Evolutionary conservation across 2,113 vertebrate genomes (phyloP).

Genomic region (Aegithalos caudatus): DNA sequence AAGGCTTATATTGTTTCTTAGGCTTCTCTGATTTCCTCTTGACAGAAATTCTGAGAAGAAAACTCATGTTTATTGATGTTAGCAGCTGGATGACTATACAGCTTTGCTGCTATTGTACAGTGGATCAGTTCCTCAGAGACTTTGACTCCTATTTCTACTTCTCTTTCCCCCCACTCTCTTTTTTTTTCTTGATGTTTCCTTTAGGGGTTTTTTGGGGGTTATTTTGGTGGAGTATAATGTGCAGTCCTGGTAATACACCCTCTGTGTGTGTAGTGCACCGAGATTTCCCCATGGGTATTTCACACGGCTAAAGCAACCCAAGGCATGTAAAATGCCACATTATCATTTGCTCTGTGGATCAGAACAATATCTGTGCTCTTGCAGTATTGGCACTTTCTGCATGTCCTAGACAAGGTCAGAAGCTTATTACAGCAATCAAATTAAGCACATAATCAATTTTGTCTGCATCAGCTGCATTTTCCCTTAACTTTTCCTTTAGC

Average conservation of each 20-base stretch:
- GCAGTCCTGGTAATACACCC: conserved; percentile 4
- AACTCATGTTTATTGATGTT: conserved; percentile 47
- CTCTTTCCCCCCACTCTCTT: background rate
- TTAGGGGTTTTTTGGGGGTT: conserved; percentile 16
- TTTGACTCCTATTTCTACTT: conserved; percentile 44
- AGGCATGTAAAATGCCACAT: background rate
- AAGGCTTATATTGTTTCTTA: conserved; percentile 70
- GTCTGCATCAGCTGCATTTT: conserved; percentile 12
- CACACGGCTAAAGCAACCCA: conserved; percentile 45
- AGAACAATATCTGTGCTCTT: conserved; percentile 21
- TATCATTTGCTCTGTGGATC: conserved; percentile 31
- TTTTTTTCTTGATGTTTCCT: background rate
- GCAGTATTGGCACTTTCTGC: conserved; percentile 51
- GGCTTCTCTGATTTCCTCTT: conserved; percentile 72
- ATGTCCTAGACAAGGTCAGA: conserved; percentile 71
- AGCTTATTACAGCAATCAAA: conserved; percentile 22
- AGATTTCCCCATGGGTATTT: conserved; percentile 72
- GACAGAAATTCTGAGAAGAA: conserved; percentile 52
- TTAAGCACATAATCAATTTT: conserved; percentile 56
- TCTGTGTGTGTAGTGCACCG: conserved; percentile 42
- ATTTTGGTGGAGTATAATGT: conserved; percentile 33
- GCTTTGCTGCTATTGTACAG: background rate
- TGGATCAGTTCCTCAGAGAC: background rate
- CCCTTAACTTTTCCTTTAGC: background rate
- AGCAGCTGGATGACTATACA: conserved; percentile 22